Percentiles rank a stretch among this genome's conserved stretches.
phyloP scores from a whole-genome alignment of 2,888 invertebrate species.

The Caenorhabditis sulstoni region DNA sequence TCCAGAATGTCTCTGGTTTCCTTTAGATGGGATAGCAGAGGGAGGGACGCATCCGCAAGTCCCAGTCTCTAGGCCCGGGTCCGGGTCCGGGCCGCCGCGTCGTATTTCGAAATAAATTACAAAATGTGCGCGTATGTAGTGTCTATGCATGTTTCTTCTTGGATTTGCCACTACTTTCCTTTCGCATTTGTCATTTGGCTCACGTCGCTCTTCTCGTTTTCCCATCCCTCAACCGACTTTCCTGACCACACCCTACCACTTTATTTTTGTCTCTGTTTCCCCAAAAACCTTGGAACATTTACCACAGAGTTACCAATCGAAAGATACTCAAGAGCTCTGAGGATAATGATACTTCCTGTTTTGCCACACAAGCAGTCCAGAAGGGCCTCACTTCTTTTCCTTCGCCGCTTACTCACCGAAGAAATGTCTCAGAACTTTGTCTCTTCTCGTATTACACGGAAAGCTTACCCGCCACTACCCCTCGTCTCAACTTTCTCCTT shows the following conservation, averaged over 20 bases:
- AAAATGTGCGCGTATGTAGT: constrained; percentile 25
- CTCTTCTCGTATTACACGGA: constrained; percentile 35
- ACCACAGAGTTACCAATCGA: constrained; percentile 41
- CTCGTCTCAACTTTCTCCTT: no score
- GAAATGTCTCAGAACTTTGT: constrained; percentile 51
- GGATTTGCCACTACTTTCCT: constrained; percentile 7
- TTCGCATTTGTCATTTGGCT: constrained; percentile 30
- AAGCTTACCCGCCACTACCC: neutral
- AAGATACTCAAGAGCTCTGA: constrained; percentile 51
- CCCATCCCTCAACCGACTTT: neutral
- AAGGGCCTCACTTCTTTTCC: neutral
- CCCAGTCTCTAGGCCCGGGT: no score
- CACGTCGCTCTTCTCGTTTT: constrained; percentile 8
- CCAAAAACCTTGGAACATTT: no score
- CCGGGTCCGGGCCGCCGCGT: no score
- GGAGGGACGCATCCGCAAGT: no score
- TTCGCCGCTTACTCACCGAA: constrained; percentile 25
- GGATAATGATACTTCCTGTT: constrained; percentile 64
- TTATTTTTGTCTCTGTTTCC: constrained; percentile 1
- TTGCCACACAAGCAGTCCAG: constrained; percentile 29
- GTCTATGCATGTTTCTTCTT: constrained; percentile 24
- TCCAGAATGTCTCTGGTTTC: constrained; percentile 41
- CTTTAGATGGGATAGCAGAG: constrained; percentile 7
- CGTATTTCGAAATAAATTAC: constrained; percentile 37
- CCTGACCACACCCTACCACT: neutral